Evolutionary conservation across 2,888 invertebrate species (phyloP).

Genomic region (Rhamnusium bicolor): DNA sequence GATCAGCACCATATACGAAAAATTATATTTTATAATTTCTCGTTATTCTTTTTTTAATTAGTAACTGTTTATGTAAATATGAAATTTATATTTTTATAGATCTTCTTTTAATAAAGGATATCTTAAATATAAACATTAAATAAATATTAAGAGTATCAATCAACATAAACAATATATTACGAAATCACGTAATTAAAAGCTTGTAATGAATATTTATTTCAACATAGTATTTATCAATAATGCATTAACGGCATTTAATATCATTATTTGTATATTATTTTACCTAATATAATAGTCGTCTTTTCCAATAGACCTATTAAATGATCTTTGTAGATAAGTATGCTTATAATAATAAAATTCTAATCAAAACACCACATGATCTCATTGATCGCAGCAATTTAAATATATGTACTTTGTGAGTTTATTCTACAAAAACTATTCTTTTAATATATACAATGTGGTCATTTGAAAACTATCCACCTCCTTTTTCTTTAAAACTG

Average conservation of each 20-base stretch:
- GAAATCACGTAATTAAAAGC: not conserved
- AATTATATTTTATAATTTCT: too few relatives aligned
- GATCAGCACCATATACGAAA: too few relatives aligned
- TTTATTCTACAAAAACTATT: not conserved
- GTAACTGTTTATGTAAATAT: not conserved
- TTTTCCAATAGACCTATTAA: constrained; percentile 1
- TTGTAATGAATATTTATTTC: constrained; percentile 10
- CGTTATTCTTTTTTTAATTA: not conserved
- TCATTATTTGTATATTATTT: constrained; percentile 23
- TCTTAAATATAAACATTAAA: not conserved
- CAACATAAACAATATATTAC: not conserved
- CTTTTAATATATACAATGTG: too few relatives aligned
- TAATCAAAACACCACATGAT: too few relatives aligned
- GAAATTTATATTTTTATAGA: not conserved
- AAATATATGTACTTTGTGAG: not conserved
- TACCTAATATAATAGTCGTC: constrained; percentile 33
- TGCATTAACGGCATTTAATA: constrained; percentile 4
- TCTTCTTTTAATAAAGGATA: not conserved
- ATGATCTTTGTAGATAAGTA: not conserved
- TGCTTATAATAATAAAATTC: not conserved
- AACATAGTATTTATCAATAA: not conserved
- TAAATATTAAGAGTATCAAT: constrained; percentile 4
- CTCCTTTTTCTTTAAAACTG: too few relatives aligned
- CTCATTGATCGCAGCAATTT: too few relatives aligned
- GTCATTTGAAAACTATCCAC: too few relatives aligned